These are phyloP conservation scores for Sarcophaga carnaria DNA, from an alignment of 2,888 invertebrate species.

Conservation along the genomic window DNA sequence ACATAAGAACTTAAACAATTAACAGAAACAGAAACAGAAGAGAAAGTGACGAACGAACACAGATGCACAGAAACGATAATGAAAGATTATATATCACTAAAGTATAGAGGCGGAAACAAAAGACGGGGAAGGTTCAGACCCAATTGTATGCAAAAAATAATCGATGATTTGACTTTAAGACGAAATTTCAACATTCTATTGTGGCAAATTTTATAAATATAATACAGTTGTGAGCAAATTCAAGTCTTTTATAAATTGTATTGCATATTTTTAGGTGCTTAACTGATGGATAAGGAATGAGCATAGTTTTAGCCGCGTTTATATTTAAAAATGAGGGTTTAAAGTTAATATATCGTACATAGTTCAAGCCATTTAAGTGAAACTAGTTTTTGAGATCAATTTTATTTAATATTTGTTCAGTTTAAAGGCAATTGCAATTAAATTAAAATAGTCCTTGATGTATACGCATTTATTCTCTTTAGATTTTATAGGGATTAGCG, in stretches of 20 bases:
- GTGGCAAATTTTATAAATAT: background rate
- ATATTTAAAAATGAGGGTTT: background rate
- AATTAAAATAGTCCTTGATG: no score
- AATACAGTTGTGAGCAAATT: background rate
- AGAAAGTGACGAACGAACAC: background rate
- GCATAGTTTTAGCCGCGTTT: no score
- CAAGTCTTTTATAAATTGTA: background rate
- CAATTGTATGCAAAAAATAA: slow-evolving; percentile 3
- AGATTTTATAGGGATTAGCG: no score
- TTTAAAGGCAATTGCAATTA: no score
- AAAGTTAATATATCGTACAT: slow-evolving; percentile 31
- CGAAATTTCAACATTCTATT: slow-evolving; percentile 12
- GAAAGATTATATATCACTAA: background rate
- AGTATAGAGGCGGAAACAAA: no score
- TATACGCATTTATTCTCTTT: no score
- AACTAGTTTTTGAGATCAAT: no score
- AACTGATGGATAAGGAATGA: no score
- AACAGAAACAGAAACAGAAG: background rate
- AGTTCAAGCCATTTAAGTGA: background rate
- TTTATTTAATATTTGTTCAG: no score
- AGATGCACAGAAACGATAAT: background rate
- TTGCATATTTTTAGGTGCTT: no score
- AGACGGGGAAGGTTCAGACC: background rate
- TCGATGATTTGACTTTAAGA: slow-evolving; percentile 33
- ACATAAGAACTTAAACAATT: slow-evolving; percentile 31